Evolutionary conservation across 2,113 vertebrate species (phyloP), one percentile per base, ranked within the genome.

Genomic region (Pleuronectes platessa): DNA sequence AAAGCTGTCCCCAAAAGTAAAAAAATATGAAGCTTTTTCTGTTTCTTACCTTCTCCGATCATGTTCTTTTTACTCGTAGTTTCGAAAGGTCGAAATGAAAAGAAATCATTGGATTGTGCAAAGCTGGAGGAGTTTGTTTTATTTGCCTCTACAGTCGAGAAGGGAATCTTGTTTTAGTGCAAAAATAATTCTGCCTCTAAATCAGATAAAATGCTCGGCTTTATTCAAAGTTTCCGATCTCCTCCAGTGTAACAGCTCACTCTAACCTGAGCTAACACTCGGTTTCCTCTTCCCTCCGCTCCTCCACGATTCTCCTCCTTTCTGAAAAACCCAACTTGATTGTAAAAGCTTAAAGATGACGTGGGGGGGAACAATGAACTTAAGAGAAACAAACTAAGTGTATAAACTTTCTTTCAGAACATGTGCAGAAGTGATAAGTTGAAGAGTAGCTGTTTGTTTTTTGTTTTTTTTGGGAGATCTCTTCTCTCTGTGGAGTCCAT

Each of bases 321-420:
- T 90, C 76, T 78, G 79, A 82, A 68, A 89, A 90, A 88, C 86
- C 79, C 89, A 93, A 90, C 88, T 90, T 90, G 87, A 93, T 90
- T 91, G 90, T 91, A 90, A 91, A 92, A 93, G 87, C 85, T 79
- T 5, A 79, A 82, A 86, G 76, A 86, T 4, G 24, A 86, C 81
- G 56, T 27, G 56, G 56, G 56, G 23, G 56, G 31, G 5, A 6
- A 7, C 31, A 31, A 23, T 23, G 74, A 78, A 83, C 81, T 82
- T 75, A 86, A 88, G 83, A 86, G 70, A 88, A 78, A 86, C 58
- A 74, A 88, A 84, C 68, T 42, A 74, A 84, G 70, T 94, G 92
- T 94, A 94, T 77, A 94, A 92, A 94, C 93, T 93, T 94, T 94
- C 89, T 90, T 94, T 93, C 72, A 75, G 87, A 91, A 91, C 70